Conservation (phyloP, 2,888 invertebrate species). For the Napeogenes sylphis region DNA sequence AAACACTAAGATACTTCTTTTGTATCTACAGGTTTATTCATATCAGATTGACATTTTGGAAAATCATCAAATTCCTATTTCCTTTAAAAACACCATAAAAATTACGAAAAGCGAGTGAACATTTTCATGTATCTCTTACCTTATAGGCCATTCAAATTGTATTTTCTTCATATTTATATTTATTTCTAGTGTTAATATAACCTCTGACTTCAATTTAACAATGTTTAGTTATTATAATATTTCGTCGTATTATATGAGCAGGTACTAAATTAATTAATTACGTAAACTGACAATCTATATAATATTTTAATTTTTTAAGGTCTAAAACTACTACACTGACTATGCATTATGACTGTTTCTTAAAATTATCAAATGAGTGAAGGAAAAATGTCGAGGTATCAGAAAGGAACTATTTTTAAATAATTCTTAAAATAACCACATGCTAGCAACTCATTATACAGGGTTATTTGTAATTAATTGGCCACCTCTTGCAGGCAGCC, state of each 20-base stretch:
- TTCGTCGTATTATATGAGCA: slow-evolving; percentile 43
- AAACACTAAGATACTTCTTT: too few relatives aligned
- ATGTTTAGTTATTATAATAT: slow-evolving; percentile 7
- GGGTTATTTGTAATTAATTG: too few relatives aligned
- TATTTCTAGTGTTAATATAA: not conserved
- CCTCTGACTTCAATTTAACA: not conserved
- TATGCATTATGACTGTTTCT: slow-evolving; percentile 68
- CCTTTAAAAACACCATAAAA: too few relatives aligned
- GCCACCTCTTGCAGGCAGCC: too few relatives aligned
- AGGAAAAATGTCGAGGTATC: slow-evolving; percentile 58
- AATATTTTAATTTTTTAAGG: slow-evolving; percentile 25
- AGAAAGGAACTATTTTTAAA: slow-evolving; percentile 51
- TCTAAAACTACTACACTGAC: slow-evolving; percentile 68
- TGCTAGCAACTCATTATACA: too few relatives aligned
- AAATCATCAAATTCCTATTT: too few relatives aligned
- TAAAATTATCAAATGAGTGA: slow-evolving; percentile 62
- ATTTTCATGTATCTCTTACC: too few relatives aligned
- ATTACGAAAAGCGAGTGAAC: too few relatives aligned
- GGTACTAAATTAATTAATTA: slow-evolving; percentile 54
- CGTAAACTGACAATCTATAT: slow-evolving; percentile 34
- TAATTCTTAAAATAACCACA: slow-evolving; percentile 14
- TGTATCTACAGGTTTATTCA: too few relatives aligned
- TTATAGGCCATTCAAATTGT: too few relatives aligned
- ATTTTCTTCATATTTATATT: too few relatives aligned
- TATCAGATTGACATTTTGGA: too few relatives aligned